Base-by-base conservation (phyloP, 2,888 invertebrate genomes). In the Phrixothrix hirtus region DNA sequence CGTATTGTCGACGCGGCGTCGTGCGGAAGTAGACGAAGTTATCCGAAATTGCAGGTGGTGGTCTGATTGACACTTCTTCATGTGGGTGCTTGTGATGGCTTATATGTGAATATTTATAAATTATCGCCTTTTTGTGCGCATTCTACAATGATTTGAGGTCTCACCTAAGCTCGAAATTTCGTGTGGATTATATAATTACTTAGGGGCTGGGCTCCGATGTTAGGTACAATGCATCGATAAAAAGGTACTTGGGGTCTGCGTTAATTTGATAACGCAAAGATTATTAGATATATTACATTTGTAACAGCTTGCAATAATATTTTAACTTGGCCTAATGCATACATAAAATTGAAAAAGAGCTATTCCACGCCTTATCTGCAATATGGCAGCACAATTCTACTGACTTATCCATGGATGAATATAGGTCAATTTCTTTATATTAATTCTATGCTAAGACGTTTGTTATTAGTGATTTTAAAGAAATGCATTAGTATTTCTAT, bases 41-140 rank as follows among this genome's bases (percentile, higher is more conserved):
- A 48, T 51, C 69, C 76, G 76, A 72, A 65, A 63, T 65, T 69
- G 73, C 75, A 74, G 75, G 74, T 75, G 75, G 72, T 71, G 70
- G 67, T 67, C 73, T 72, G 74, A 74, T 75, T 74, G 75, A 76
- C 75, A 70, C 74, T 73, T 75, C 70, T 72, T 69, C 70, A 71
- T 72, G 69, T 68, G 69, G 69, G 66, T 69, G 66, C 67, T 53
- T 64, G 68, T 69, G 67, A 59, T 54, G 57, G 55, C 58, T 60
- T 60, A 55, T 54, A 59, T 55, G 55, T 57, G 57, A 58, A 62
- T 55, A 61, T 57, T 57, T 59, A 52, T 46, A 44, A 45, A 49
- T 44, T 42, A 37, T 25, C 15, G 10, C 14, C 41, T 26, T 36
- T 34, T 16, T 12, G 35, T 29, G 49, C 35, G 41, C 10, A 13